These are phyloP conservation scores for Lycodopsis pacificus DNA, from an alignment of 2,797 vertebrate genomes.

Conservation along the genomic window DNA sequence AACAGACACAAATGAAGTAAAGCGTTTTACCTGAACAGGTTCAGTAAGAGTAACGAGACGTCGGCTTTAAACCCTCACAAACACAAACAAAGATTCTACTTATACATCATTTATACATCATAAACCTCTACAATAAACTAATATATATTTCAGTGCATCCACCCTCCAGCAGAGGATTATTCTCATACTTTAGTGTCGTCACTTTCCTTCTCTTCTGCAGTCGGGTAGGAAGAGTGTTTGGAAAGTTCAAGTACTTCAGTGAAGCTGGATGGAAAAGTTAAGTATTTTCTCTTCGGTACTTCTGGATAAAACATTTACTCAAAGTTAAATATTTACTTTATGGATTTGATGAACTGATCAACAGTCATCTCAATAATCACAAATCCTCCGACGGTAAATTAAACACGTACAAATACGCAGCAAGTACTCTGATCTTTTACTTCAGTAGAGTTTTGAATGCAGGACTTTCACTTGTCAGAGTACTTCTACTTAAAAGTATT, in stretches of 20 bases:
- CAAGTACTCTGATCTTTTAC: background rate
- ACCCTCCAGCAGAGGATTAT: background rate
- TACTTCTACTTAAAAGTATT: background rate
- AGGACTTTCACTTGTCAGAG: no score
- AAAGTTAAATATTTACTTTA: background rate
- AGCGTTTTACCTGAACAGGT: conserved; percentile 1
- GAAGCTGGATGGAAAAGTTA: background rate
- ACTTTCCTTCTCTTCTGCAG: no score
- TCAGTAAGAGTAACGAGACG: background rate
- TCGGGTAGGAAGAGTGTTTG: background rate
- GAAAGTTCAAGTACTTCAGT: background rate
- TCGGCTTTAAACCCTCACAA: no score
- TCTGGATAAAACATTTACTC: background rate
- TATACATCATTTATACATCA: no score
- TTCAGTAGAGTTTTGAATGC: no score
- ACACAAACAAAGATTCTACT: no score
- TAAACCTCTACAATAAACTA: no score
- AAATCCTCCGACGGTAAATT: background rate
- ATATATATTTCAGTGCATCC: background rate
- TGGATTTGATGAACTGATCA: background rate
- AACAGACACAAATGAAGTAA: background rate
- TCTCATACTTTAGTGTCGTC: background rate
- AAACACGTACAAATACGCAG: background rate
- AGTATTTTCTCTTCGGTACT: background rate
- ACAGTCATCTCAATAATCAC: background rate